Conservation (phyloP, 1,140 invertebrate species). For the Pemphigus obesinymphae region DNA sequence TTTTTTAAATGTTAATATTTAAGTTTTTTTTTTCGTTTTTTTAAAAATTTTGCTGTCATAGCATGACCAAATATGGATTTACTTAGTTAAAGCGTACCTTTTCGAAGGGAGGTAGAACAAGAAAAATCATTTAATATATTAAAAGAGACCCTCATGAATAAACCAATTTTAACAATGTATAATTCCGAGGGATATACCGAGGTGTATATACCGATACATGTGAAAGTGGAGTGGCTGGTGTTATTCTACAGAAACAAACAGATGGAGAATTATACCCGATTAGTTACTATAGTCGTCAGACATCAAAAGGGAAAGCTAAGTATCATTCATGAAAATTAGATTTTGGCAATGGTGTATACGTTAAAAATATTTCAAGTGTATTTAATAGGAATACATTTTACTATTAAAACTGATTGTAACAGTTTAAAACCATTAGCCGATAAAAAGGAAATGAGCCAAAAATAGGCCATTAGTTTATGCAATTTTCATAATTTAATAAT, state of each 20-base stretch:
- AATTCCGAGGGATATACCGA: background rate
- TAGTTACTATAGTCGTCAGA: too few relatives aligned
- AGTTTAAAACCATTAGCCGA: background rate
- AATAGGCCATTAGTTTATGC: too few relatives aligned
- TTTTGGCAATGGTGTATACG: background rate
- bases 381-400: background rate
- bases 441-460: background rate
- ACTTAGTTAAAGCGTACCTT: too few relatives aligned
- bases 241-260: too few relatives aligned
- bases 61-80: too few relatives aligned
- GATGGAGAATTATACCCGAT: too few relatives aligned
- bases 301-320: background rate
- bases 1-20: too few relatives aligned
- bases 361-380: background rate
- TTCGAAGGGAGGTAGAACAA: background rate
- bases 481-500: too few relatives aligned
- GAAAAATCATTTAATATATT: background rate
- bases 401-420: background rate
- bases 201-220: conserved; percentile 47
- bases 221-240: too few relatives aligned
- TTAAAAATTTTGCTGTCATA: too few relatives aligned
- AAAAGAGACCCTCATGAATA: background rate
- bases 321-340: background rate
- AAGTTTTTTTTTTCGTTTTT: too few relatives aligned
- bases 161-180: background rate